Evolutionary conservation across 2,113 vertebrate species (phyloP).

Genomic region (Bubo scandiacus): DNA sequence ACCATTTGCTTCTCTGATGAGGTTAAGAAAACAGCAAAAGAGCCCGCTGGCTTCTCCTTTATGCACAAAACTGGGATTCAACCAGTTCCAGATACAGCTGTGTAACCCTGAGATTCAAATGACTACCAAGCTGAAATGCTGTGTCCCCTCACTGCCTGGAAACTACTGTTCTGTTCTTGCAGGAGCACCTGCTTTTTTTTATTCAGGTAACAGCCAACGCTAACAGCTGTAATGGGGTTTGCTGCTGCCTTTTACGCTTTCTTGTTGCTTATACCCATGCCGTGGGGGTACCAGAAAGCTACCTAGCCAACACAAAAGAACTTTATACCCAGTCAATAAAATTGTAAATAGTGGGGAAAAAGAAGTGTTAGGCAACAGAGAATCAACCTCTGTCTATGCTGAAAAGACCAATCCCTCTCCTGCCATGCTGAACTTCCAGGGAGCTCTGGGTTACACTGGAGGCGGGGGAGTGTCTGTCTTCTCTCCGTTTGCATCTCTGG

Average conservation of each 20-base stretch:
- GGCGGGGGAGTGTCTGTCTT: not conserved
- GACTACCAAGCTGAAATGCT: not conserved
- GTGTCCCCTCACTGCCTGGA: accelerated
- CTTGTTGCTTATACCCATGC: not conserved
- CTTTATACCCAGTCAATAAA: not conserved
- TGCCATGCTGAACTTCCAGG: not conserved
- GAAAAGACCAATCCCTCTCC: not conserved
- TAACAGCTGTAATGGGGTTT: not conserved
- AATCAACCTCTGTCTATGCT: not conserved
- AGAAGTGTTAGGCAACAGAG: not conserved
- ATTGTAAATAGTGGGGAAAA: accelerated
- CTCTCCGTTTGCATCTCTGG: not conserved
- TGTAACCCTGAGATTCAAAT: not conserved
- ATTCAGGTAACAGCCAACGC: not conserved
- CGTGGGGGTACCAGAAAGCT: not conserved
- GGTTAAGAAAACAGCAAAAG: not conserved
- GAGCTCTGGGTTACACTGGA: not conserved
- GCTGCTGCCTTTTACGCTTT: not conserved
- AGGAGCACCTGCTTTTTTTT: not conserved
- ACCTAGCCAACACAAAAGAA: not conserved
- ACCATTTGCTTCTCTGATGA: not conserved
- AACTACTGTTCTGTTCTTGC: not conserved
- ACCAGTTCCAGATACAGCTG: not conserved
- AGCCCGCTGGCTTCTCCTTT: not conserved
- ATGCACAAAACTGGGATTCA: not conserved